phyloP scores from a whole-genome alignment of 1,140 invertebrate genomes.

The Anoplophora glabripennis region DNA sequence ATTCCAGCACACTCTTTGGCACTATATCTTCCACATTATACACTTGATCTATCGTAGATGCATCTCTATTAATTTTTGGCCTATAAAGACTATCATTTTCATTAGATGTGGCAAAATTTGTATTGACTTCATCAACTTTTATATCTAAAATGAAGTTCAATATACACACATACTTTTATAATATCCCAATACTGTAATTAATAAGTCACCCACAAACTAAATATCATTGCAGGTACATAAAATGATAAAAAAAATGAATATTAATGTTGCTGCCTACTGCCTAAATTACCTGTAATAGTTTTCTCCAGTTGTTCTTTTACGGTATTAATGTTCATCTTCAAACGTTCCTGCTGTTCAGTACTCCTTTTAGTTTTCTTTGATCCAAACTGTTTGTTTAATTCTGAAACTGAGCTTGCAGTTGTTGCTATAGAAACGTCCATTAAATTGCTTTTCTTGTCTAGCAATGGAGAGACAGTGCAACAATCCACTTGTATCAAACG shows the following conservation, averaged over 20 bases:
- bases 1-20: constrained; percentile 46
- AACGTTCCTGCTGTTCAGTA: constrained; percentile 52
- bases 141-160: constrained; percentile 30
- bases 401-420: constrained; percentile 15
- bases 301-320: constrained; percentile 52
- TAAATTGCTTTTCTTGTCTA: constrained; percentile 11
- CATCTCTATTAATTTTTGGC: constrained; percentile 53
- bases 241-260: not conserved
- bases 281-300: constrained; percentile 48
- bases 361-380: constrained; percentile 52
- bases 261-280: not conserved
- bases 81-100: constrained; percentile 34
- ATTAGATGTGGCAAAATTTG: not conserved
- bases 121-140: constrained; percentile 14
- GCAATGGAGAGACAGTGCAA: constrained; percentile 17
- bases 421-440: not conserved
- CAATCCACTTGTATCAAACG: constrained; percentile 29
- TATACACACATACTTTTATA: not conserved
- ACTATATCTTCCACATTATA: constrained; percentile 53
- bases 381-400: constrained; percentile 55
- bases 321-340: constrained; percentile 51
- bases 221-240: not conserved
- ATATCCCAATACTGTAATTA: not conserved
- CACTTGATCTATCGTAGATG: constrained; percentile 46
- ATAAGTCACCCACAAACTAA: not conserved